These are phyloP conservation scores for Xerus rutilus DNA, from an alignment of 2,797 vertebrate genomes.

Conservation along the genomic window DNA sequence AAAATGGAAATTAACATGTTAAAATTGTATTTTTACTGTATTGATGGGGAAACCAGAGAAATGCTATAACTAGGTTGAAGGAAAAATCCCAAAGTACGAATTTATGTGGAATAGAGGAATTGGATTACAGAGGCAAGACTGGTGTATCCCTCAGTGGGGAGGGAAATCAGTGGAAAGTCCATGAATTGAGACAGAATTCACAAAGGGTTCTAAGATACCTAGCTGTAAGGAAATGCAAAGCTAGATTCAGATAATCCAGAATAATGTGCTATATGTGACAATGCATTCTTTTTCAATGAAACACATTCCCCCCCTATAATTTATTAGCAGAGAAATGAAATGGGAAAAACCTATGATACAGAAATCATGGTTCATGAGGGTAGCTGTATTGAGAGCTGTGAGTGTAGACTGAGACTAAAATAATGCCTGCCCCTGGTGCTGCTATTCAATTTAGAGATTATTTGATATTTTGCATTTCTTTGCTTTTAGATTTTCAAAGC, in stretches of 20 bases:
- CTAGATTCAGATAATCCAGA: neutral
- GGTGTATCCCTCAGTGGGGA: neutral
- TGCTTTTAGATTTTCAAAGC: conserved; percentile 55
- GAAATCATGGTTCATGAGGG: conserved; percentile 3
- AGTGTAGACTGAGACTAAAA: conserved; percentile 20
- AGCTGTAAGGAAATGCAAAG: conserved; percentile 10
- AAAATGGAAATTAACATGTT: conserved; percentile 29
- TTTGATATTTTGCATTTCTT: conserved; percentile 45
- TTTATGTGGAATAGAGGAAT: neutral
- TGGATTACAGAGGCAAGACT: neutral
- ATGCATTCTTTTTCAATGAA: neutral
- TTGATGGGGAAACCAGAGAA: neutral
- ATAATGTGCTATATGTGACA: neutral
- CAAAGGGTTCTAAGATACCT: neutral
- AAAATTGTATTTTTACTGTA: neutral
- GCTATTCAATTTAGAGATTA: conserved; percentile 46
- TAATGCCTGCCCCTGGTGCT: conserved; percentile 35
- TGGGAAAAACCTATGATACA: neutral
- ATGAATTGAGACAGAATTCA: conserved; percentile 33
- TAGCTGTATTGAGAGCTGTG: neutral
- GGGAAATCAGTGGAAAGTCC: neutral
- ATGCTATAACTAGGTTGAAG: neutral
- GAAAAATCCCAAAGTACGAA: neutral
- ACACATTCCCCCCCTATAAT: neutral
- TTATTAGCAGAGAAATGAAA: conserved; percentile 38